These are phyloP conservation scores for Synanthedon myopaeformis DNA, from an alignment of 2,888 invertebrate genomes.

Conservation along the genomic window DNA sequence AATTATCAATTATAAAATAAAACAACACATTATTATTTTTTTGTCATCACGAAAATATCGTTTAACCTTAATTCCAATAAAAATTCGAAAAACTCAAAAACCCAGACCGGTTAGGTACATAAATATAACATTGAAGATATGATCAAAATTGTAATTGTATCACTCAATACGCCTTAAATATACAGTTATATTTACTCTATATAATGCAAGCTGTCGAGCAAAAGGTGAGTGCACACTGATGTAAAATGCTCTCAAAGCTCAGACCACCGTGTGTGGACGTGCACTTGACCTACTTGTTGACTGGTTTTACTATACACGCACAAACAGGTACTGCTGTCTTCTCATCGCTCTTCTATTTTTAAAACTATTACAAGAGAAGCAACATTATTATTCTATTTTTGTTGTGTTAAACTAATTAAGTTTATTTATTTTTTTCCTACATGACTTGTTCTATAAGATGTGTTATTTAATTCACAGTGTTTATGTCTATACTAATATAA, in stretches of 20 bases:
- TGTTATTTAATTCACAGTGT: no score
- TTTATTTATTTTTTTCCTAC: no score
- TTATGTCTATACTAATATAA: no score
- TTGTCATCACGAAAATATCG: no score
- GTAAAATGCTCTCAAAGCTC: slow-evolving; percentile 19
- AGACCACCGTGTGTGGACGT: slow-evolving; percentile 11
- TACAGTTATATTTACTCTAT: slow-evolving; percentile 23
- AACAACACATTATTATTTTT: no score
- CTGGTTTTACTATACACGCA: slow-evolving; percentile 22
- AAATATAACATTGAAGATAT: no score
- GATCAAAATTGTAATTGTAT: neutral
- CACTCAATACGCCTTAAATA: neutral
- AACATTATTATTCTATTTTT: no score
- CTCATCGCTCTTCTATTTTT: neutral
- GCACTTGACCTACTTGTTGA: slow-evolving; percentile 53
- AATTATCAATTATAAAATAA: no score
- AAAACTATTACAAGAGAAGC: neutral
- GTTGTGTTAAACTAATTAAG: neutral
- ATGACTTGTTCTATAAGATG: no score
- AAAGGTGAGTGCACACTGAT: slow-evolving; percentile 32
- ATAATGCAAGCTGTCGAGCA: slow-evolving; percentile 15
- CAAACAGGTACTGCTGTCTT: neutral
- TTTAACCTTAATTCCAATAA: no score
- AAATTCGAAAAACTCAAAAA: no score
- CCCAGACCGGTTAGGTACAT: no score